Evolutionary conservation across 2,113 vertebrate species (phyloP), one percentile per base, ranked within the genome.

Genomic region (Nerophis ophidion): DNA sequence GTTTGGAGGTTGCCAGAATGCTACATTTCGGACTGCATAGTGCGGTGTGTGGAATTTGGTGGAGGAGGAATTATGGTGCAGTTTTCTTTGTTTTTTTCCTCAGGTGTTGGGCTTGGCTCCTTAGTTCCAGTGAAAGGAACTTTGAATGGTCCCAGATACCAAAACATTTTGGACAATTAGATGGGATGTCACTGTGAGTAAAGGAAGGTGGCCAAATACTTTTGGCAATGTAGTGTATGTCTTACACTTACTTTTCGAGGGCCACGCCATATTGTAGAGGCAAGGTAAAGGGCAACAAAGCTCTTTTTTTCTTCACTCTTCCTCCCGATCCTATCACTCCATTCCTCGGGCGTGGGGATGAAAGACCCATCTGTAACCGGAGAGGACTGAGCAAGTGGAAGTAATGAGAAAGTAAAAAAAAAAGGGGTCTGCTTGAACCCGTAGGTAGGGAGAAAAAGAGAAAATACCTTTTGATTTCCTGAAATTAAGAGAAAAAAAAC

Each of bases 311-410:
- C 86, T 90, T 89, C 80, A 81, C 84, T 83, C 70, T 81, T 88
- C 82, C 75, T 87, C 80, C 86, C 79, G 87, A 91, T 89, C 84
- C 82, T 88, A 90, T 91, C 89, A 77, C 81, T 84, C 79, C 79
- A 89, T 89, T 89, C 82, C 85, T 86, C 88, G 86, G 84, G 83
- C 14, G 4, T 72, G 69, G 79, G 86, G 88, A 89, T 91, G 88
- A 91, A 91, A 89, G 89, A 80, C 77, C 72, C 69, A 63, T 72
- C 79, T 85, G 86, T 90, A 88, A 91, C 86, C 84, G 83, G 83
- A 86, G 83, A 82, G 71, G 83, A 75, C 67, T 66, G 81, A 79
- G 67, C 80, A 79, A 81, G 80, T 71, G 78, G 80, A 88, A 75
- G 74, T 88, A 89, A 88, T 89, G 79, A 90, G 86, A 87, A 83